These are phyloP conservation scores for Phylloscopus collybita DNA, from an alignment of 2,797 vertebrate species.

Conservation along the genomic window DNA sequence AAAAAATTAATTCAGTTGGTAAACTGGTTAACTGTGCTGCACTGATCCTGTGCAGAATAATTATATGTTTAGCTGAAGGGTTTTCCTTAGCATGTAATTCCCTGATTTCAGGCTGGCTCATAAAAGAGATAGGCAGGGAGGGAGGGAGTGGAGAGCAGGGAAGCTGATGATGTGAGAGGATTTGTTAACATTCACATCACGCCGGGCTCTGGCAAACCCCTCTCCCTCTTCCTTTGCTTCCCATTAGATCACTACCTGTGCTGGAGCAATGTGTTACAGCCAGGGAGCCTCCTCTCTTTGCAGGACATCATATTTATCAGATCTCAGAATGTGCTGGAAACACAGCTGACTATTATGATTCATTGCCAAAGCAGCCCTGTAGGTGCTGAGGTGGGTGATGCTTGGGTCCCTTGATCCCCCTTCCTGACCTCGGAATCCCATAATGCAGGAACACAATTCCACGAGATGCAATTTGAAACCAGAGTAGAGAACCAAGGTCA, in stretches of 20 bases:
- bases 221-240: slow-evolving; percentile 46
- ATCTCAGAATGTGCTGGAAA: not conserved
- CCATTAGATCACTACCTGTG: slow-evolving; percentile 66
- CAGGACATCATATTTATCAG: not conserved
- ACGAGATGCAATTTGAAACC: not conserved
- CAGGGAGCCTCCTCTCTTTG: not conserved
- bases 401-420: not conserved
- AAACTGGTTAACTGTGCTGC: slow-evolving; percentile 72
- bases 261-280: slow-evolving; percentile 13
- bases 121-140: slow-evolving; percentile 56
- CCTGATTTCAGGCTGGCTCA: slow-evolving; percentile 75
- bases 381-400: not conserved
- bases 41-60: slow-evolving; percentile 75
- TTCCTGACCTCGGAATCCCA: not conserved
- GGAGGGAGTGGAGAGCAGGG: slow-evolving; percentile 40
- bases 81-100: slow-evolving; percentile 78
- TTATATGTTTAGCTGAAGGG: slow-evolving; percentile 76
- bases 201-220: slow-evolving; percentile 63
- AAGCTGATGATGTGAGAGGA: slow-evolving; percentile 62
- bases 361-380: not conserved
- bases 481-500: not conserved
- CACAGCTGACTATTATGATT: not conserved
- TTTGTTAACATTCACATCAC: slow-evolving; percentile 73
- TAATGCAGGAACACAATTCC: not conserved
- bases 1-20: slow-evolving; percentile 68